Percentiles rank a stretch among this genome's conserved stretches.
Conservation (phyloP, 1,140 invertebrate genomes). For the Megathymus violae region DNA sequence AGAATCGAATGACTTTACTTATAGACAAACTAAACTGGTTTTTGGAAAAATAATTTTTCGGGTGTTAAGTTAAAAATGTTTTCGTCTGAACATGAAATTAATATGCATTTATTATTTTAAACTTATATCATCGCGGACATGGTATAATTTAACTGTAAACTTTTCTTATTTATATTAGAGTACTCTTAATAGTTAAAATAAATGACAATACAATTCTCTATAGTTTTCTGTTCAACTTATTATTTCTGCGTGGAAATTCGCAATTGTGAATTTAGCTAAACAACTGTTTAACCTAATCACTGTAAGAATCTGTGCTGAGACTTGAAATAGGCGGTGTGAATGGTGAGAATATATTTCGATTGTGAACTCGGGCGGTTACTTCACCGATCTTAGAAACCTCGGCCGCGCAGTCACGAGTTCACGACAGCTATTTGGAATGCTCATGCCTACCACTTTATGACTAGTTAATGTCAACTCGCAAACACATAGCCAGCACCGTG, state of each 20-base stretch:
- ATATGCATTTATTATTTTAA: no score
- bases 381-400: constrained; percentile 14
- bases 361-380: constrained; percentile 22
- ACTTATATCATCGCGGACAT: no score
- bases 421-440: constrained; percentile 36
- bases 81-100: no score
- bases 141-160: no score
- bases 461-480: constrained; percentile 15
- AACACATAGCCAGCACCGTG: no score
- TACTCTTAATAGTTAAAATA: no score
- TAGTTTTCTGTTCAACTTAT: constrained; percentile 15
- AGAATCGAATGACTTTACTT: background rate
- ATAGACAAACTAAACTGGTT: no score
- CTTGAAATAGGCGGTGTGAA: constrained; percentile 23
- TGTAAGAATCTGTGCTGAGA: constrained; percentile 21
- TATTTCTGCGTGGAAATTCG: constrained; percentile 3
- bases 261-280: constrained; percentile 5
- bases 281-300: constrained; percentile 25
- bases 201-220: no score
- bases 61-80: no score
- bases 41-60: no score
- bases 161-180: no score
- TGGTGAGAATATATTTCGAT: constrained; percentile 14
- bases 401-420: constrained; percentile 24
- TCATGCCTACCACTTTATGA: constrained; percentile 11